phyloP scores from a whole-genome alignment of 2,113 vertebrate species.

The Miniopterus natalensis region DNA sequence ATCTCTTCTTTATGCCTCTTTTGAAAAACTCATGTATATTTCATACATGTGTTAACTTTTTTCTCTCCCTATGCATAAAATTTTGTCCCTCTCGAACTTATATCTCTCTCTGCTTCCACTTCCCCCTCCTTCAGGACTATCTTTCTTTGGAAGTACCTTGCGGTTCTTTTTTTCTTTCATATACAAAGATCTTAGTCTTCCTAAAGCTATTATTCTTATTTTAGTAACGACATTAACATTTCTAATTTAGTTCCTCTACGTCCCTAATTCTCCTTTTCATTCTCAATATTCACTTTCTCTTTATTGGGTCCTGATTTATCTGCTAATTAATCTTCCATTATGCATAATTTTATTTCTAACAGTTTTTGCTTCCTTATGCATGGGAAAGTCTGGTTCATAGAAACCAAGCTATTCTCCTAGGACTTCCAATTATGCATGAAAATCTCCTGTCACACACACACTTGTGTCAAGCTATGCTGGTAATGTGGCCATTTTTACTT shows the following conservation, averaged over 20 bases:
- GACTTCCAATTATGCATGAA: not conserved
- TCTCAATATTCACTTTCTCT: slow-evolving; percentile 44
- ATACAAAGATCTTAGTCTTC: not conserved
- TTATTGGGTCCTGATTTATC: not conserved
- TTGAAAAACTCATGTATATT: slow-evolving; percentile 43
- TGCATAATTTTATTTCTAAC: slow-evolving; percentile 23
- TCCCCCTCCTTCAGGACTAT: not conserved
- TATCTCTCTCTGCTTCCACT: not conserved
- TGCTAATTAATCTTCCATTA: slow-evolving; percentile 28
- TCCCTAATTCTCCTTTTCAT: not conserved
- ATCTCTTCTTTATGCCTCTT: not conserved
- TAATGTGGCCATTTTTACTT: not conserved
- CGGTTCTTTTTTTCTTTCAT: not conserved
- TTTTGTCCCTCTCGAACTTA: not conserved
- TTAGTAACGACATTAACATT: not conserved
- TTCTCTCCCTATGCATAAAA: not conserved
- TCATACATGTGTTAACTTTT: slow-evolving; percentile 35
- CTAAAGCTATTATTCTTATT: slow-evolving; percentile 28
- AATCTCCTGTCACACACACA: not conserved
- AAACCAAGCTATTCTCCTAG: not conserved
- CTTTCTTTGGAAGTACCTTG: not conserved
- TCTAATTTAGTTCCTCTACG: not conserved
- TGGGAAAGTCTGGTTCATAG: not conserved
- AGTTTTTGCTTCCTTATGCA: not conserved
- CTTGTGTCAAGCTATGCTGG: not conserved